phyloP scores from a whole-genome alignment of 2,113 vertebrate species.

The Clarias gariepinus region DNA sequence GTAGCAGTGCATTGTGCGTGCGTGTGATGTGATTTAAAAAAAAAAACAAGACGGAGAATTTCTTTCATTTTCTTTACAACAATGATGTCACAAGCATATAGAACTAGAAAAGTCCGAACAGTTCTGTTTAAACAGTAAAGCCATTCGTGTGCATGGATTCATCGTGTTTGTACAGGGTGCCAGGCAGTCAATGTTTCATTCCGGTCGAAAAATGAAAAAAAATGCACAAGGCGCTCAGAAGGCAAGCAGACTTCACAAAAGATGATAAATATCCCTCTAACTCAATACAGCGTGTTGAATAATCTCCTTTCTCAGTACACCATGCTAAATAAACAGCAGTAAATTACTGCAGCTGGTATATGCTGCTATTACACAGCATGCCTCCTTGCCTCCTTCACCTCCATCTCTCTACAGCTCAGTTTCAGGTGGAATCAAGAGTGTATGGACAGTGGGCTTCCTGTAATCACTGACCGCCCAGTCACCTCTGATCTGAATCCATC shows the following conservation, averaged over 20 bases:
- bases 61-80: neutral
- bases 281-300: neutral
- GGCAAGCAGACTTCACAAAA: constrained; percentile 1
- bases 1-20: neutral
- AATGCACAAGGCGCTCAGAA: neutral
- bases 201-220: neutral
- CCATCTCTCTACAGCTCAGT: neutral
- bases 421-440: constrained; percentile 36
- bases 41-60: neutral
- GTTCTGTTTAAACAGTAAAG: neutral
- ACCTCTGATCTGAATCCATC: constrained; percentile 70
- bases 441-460: constrained; percentile 59
- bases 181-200: neutral
- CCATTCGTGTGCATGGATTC: neutral
- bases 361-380: neutral
- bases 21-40: neutral
- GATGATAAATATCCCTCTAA: neutral
- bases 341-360: neutral
- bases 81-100: neutral
- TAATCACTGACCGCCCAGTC: constrained; percentile 68
- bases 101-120: neutral
- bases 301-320: constrained; percentile 2
- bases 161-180: neutral
- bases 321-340: constrained; percentile 1
- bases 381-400: constrained; percentile 38